These are phyloP conservation scores for Elgaria multicarinata DNA, from an alignment of 2,113 vertebrate species.

Conservation along the genomic window DNA sequence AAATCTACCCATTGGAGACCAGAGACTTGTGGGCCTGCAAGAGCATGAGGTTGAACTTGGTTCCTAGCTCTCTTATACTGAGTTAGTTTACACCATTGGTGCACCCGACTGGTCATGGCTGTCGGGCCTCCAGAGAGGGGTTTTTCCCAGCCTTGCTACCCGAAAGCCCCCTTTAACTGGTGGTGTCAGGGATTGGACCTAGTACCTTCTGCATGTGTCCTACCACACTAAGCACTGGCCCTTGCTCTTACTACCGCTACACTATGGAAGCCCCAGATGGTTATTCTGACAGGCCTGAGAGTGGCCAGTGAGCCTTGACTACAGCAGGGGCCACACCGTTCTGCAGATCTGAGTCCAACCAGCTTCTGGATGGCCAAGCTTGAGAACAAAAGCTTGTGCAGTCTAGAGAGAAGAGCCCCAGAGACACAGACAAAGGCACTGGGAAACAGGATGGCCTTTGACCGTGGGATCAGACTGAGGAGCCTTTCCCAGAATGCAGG, in stretches of 20 bases:
- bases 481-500: not conserved
- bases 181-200: not conserved
- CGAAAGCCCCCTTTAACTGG: too few species aligned
- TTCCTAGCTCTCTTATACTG: not conserved
- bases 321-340: not conserved
- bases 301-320: not conserved
- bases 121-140: not conserved
- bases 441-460: not conserved
- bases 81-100: not conserved
- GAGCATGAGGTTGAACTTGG: not conserved
- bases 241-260: not conserved
- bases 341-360: not conserved
- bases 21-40: not conserved
- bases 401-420: too few species aligned
- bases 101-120: too few species aligned
- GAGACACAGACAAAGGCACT: too few species aligned
- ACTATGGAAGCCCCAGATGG: not conserved
- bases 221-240: not conserved
- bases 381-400: not conserved
- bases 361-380: not conserved
- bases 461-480: not conserved
- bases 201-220: not conserved
- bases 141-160: not conserved
- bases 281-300: too few species aligned
- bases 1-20: too few species aligned